Percentiles rank a stretch among this genome's conserved stretches.
phyloP scores from a whole-genome alignment of 2,888 invertebrate genomes.

The Drosophila rellima region DNA sequence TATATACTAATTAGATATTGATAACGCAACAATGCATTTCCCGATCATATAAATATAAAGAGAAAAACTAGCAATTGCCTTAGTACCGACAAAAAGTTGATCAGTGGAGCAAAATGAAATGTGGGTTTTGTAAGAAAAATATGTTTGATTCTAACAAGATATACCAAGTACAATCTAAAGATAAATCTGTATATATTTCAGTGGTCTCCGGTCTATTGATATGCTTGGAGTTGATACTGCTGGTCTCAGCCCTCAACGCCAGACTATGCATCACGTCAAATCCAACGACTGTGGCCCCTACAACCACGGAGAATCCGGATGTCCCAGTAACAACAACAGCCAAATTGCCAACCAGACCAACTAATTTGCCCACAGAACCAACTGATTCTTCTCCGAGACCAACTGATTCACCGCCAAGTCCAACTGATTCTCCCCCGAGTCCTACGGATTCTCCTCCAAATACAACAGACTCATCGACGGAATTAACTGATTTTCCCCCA shows the following conservation, averaged over 20 bases:
- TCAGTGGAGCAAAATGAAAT: slow-evolving; percentile 47
- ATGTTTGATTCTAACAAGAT: slow-evolving; percentile 8
- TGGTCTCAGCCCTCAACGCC: slow-evolving; percentile 53
- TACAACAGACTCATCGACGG: neutral
- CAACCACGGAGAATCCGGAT: slow-evolving; percentile 5
- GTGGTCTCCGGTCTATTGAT: slow-evolving; percentile 49
- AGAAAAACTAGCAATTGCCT: neutral
- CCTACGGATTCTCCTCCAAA: neutral
- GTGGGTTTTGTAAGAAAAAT: slow-evolving; percentile 46
- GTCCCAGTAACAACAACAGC: neutral
- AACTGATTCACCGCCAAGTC: neutral
- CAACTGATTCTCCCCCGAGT: neutral
- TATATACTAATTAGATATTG: slow-evolving; percentile 56
- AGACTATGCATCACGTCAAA: slow-evolving; percentile 36
- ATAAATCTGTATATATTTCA: slow-evolving; percentile 37
- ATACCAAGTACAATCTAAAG: slow-evolving; percentile 14
- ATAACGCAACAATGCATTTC: slow-evolving; percentile 30
- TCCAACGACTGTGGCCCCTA: slow-evolving; percentile 4
- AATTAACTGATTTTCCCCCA: neutral
- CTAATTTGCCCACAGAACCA: neutral
- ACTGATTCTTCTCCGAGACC: neutral
- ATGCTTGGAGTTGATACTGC: slow-evolving; percentile 50
- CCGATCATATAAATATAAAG: slow-evolving; percentile 54
- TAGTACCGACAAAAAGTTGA: slow-evolving; percentile 14
- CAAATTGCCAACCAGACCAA: neutral